These are phyloP conservation scores for Sebastes taczanowskii DNA, from an alignment of 2,797 vertebrate genomes.

Conservation along the genomic window DNA sequence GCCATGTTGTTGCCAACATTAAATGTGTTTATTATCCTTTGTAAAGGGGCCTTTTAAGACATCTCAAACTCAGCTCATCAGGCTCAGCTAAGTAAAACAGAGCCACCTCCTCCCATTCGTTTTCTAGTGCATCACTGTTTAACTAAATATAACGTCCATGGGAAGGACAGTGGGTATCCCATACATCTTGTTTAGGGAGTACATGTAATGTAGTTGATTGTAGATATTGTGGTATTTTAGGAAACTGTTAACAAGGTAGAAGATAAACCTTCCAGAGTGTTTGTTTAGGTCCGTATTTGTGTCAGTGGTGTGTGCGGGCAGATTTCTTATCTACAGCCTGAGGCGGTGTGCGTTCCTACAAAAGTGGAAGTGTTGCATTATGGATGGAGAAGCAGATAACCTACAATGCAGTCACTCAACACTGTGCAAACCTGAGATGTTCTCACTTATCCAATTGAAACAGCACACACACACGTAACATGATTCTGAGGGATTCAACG, in stretches of 20 bases:
- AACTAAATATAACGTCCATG: background rate
- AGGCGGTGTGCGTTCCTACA: constrained; percentile 61
- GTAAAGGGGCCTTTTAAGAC: background rate
- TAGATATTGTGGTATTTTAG: background rate
- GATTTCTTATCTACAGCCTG: constrained; percentile 34
- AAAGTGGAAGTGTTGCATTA: constrained; percentile 69
- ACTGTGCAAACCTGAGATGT: constrained; percentile 48
- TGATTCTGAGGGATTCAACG: background rate
- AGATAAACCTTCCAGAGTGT: background rate
- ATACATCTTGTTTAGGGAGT: background rate
- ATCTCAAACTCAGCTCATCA: background rate
- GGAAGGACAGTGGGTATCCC: background rate
- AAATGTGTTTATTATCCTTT: background rate
- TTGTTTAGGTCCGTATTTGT: background rate
- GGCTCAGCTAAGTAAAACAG: background rate
- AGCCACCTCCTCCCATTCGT: background rate
- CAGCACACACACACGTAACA: constrained; percentile 17
- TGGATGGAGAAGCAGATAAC: constrained; percentile 62
- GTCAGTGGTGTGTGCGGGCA: background rate
- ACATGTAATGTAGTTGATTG: background rate
- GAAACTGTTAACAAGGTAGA: background rate
- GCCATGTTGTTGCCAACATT: background rate
- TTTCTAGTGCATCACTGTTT: background rate
- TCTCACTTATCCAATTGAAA: constrained; percentile 33
- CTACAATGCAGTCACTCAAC: constrained; percentile 44